These are phyloP conservation scores for Gila orcuttii DNA, from an alignment of 2,113 vertebrate species.

Conservation along the genomic window DNA sequence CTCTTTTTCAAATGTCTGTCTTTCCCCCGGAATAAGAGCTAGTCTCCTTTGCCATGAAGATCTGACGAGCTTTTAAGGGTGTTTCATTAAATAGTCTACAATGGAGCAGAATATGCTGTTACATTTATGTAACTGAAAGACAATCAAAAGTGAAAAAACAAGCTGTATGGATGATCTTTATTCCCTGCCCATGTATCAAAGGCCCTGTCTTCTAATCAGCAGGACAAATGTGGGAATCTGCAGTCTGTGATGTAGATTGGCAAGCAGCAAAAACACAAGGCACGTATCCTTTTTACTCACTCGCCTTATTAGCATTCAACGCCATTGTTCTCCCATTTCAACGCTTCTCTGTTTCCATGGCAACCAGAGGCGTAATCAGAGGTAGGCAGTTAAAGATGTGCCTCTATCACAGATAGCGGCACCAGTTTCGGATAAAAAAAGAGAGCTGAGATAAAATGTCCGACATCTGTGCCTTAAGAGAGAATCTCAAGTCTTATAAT, in stretches of 20 bases:
- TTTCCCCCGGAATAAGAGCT: conserved; percentile 21
- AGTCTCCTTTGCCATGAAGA: conserved; percentile 18
- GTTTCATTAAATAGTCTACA: conserved; percentile 37
- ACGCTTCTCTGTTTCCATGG: conserved; percentile 57
- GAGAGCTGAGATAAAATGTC: conserved; percentile 45
- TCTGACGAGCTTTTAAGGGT: conserved; percentile 12
- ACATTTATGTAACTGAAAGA: conserved; percentile 43
- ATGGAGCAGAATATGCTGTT: neutral
- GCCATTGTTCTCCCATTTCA: conserved; percentile 59
- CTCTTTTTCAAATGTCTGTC: conserved; percentile 27
- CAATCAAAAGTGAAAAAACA: conserved; percentile 27
- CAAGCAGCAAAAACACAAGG: conserved; percentile 27
- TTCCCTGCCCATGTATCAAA: conserved; percentile 42
- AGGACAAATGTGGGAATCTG: conserved; percentile 36
- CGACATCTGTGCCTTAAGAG: conserved; percentile 16
- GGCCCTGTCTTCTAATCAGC: conserved; percentile 37
- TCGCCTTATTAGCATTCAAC: conserved; percentile 57
- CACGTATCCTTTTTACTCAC: conserved; percentile 34
- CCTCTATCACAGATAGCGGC: conserved; percentile 45
- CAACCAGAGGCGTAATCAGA: conserved; percentile 54
- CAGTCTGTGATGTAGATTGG: conserved; percentile 47
- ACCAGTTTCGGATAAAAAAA: conserved; percentile 48
- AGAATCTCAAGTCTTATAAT: conserved; percentile 10
- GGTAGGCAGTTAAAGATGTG: conserved; percentile 57
- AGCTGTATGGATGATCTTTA: conserved; percentile 24